Base-by-base conservation (phyloP, 2,888 invertebrate genomes). In the Pseudococcus jackbeardsleyi region DNA sequence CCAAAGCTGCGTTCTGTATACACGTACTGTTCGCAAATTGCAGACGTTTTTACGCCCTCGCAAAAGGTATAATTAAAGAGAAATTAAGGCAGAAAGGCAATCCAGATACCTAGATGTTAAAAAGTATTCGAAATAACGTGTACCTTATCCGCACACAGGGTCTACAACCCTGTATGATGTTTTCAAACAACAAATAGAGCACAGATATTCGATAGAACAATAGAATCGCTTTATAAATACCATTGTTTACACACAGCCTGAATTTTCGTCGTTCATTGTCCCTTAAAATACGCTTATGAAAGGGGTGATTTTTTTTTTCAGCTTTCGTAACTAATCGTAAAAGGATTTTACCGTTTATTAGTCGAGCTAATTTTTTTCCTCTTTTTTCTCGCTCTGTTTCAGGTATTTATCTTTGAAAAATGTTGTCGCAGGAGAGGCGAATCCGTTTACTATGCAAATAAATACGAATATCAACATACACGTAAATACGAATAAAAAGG, bases 11-110 rank as follows among this genome's bases (percentile, higher is more conserved):
- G 59, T 79, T 79, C 42, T 39, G 79, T 79, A 79, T 39, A 8
- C 79, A 79, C 79, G 79, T 79, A 79, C 2, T n/a, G n/a, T 79
- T 79, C 9, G 33, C 42, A 79, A 79, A 79, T 79, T 79, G 79
- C 46, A 42, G 79, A 42, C 79, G 46, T 79, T 79, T 79, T 79
- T 79, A 42, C 79, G 42, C 42, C 79, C 42, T 79, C n/a, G 15
- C 17, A 39, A 79, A 72, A 79, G 42, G 42, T 79, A 79, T 79
- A 79, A 79, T 79, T 79, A 79, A 79, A 79, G n/a, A 79, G 79
- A 79, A 42, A n/a, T 79, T 79, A 42, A n/a, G 33, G 19, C 12
- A 72, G 26, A 72, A 12, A 72, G 12, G 33, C 33, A 72, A 22
- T 64, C 12, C 64, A 22, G 64, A 64, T 17, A 54, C 68, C 8